Evolutionary conservation across 2,888 invertebrate genomes (phyloP).

Genomic region (Hermodice carunculata): DNA sequence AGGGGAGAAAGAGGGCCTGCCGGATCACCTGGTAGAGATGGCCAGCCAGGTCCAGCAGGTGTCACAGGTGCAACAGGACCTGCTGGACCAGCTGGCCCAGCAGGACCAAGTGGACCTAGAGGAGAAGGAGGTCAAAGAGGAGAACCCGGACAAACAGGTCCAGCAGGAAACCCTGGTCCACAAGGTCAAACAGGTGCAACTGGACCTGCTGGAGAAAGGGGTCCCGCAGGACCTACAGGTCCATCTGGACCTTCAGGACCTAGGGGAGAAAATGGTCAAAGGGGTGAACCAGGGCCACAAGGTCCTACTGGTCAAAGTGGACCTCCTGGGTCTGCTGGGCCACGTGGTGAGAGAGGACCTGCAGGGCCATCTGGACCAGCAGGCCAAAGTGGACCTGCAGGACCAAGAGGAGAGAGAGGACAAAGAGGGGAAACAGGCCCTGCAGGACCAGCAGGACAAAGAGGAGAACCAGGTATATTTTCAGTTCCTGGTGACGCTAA

Average conservation of each 20-base stretch:
- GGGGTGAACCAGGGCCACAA: conserved; percentile 12
- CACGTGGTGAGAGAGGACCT: conserved; percentile 44
- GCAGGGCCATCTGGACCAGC: conserved; percentile 16
- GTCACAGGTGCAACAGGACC: conserved; percentile 13
- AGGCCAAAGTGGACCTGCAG: conserved; percentile 21
- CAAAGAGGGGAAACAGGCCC: conserved; percentile 19
- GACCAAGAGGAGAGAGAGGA: conserved; percentile 18
- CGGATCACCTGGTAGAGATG: conserved; percentile 5
- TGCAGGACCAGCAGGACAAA: conserved; percentile 16
- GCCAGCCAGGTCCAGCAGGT: conserved; percentile 17
- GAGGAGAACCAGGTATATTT: conserved; percentile 13
- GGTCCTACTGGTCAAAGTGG: conserved; percentile 23
- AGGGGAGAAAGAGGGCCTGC: conserved; percentile 7
- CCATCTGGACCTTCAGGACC: conserved; percentile 14
- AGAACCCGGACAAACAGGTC: conserved; percentile 12
- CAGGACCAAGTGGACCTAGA: conserved; percentile 9
- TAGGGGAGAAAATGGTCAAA: conserved; percentile 17
- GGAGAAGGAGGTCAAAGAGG: conserved; percentile 7
- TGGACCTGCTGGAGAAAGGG: conserved; percentile 25
- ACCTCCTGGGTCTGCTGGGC: conserved; percentile 37
- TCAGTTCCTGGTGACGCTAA: too few species aligned
- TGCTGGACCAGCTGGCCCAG: conserved; percentile 15
- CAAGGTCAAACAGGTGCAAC: conserved; percentile 15
- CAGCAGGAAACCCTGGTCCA: conserved; percentile 8
- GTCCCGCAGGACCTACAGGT: conserved; percentile 17